These are phyloP conservation scores for Hiodon alosoides DNA, from an alignment of 2,113 vertebrate genomes.

Conservation along the genomic window DNA sequence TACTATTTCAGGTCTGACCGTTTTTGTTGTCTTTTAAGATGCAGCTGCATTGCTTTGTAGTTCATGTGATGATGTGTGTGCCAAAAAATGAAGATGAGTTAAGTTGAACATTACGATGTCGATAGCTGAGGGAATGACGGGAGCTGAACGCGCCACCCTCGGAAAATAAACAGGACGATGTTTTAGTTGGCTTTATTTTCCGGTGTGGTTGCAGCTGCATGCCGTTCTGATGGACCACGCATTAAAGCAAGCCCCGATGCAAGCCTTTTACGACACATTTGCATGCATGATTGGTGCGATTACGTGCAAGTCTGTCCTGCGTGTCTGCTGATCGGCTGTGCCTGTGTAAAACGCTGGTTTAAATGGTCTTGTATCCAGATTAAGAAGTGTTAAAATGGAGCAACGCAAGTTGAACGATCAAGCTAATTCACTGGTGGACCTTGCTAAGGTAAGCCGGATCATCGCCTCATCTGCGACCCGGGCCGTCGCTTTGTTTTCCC, in stretches of 20 bases:
- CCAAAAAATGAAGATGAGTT: no score
- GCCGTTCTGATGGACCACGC: slow-evolving; percentile 69
- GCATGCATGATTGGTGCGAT: slow-evolving; percentile 72
- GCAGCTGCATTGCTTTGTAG: no score
- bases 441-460: slow-evolving; percentile 88
- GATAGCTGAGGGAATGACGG: no score
- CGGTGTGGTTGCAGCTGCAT: slow-evolving; percentile 74
- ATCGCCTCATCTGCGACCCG: no score
- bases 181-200: slow-evolving; percentile 60
- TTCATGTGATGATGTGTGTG: no score
- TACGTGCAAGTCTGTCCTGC: slow-evolving; percentile 7
- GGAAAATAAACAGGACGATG: slow-evolving; percentile 45
- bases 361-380: slow-evolving; percentile 83
- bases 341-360: slow-evolving; percentile 65
- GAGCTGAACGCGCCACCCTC: slow-evolving; percentile 45
- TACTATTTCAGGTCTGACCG: no score
- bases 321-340: slow-evolving; percentile 31
- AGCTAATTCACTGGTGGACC: slow-evolving; percentile 98
- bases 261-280: slow-evolving; percentile 75
- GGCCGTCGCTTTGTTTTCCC: no score
- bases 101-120: slow-evolving; percentile 38
- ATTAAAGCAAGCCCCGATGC: slow-evolving; percentile 49
- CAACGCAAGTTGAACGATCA: slow-evolving; percentile 98
- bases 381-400: slow-evolving; percentile 99
- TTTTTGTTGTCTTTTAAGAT: no score